Conservation (phyloP, 92 coral and sea anemone genomes). For the Zoanthus sociatus region DNA sequence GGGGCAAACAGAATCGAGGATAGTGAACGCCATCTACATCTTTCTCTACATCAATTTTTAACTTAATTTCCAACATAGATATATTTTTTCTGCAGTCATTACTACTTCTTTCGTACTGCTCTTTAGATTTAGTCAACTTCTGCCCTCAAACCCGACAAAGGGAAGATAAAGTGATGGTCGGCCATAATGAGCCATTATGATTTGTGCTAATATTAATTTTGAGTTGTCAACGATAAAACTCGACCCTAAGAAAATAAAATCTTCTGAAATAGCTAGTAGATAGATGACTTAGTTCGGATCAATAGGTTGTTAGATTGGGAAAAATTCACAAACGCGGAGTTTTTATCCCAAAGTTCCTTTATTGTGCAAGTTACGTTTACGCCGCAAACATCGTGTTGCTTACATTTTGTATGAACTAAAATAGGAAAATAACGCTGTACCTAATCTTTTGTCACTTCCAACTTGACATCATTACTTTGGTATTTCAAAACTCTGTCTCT, state of each 20-base stretch:
- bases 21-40: conserved; percentile 28
- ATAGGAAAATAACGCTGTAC: no score
- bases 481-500: no score
- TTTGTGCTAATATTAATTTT: conserved; percentile 13
- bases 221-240: conserved; percentile 4
- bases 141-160: conserved; percentile 24
- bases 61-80: conserved; percentile 6
- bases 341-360: conserved; percentile 32
- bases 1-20: conserved; percentile 30
- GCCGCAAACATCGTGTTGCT: no score
- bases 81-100: not conserved
- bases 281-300: conserved; percentile 31
- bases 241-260: conserved; percentile 20
- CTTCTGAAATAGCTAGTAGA: conserved; percentile 17
- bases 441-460: no score
- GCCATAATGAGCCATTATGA: conserved; percentile 15
- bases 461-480: no score
- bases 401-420: no score
- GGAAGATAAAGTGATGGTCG: conserved; percentile 17
- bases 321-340: conserved; percentile 25
- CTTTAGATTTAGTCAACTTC: not conserved
- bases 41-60: conserved; percentile 30
- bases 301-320: conserved; percentile 9
- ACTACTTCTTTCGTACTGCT: conserved; percentile 13
- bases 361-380: not conserved